Conservation (phyloP, 2,888 invertebrate species). For the Ernsta delagoae region DNA sequence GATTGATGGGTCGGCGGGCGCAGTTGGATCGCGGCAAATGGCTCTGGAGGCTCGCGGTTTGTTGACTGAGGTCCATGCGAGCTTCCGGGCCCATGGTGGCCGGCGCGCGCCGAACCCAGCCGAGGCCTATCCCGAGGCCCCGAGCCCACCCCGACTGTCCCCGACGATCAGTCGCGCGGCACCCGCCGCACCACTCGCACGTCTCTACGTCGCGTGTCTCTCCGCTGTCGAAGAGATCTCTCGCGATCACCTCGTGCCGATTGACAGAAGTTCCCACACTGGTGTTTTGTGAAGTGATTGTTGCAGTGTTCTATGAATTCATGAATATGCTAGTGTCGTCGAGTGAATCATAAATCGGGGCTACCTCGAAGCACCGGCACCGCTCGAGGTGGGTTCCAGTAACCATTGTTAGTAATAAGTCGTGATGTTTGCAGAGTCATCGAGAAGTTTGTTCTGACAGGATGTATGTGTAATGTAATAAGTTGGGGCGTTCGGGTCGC, state of each 20-base stretch:
- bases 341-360: conserved; percentile 57
- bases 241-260: too few species aligned
- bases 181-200: conserved; percentile 52
- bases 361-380: conserved; percentile 64
- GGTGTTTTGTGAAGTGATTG: conserved; percentile 38
- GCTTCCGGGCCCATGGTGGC: conserved; percentile 37
- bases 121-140: conserved; percentile 31
- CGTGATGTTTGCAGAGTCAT: conserved; percentile 35
- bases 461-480: conserved; percentile 48
- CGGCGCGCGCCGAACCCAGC: conserved; percentile 33
- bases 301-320: too few species aligned
- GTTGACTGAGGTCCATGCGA: conserved; percentile 30
- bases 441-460: conserved; percentile 43
- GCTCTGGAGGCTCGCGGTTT: conserved; percentile 27
- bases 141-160: conserved; percentile 30
- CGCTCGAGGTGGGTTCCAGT: conserved; percentile 59
- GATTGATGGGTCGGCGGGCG: conserved; percentile 25
- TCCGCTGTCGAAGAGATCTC: too few species aligned
- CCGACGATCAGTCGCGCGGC: conserved; percentile 74
- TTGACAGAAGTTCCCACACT: conserved; percentile 6
- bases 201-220: too few species aligned
- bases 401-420: neutral
- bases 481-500: conserved; percentile 40
- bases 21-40: conserved; percentile 22
- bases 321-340: conserved; percentile 24